These are phyloP conservation scores for Siniperca undulata DNA, from an alignment of 2,797 vertebrate genomes.

Conservation along the genomic window DNA sequence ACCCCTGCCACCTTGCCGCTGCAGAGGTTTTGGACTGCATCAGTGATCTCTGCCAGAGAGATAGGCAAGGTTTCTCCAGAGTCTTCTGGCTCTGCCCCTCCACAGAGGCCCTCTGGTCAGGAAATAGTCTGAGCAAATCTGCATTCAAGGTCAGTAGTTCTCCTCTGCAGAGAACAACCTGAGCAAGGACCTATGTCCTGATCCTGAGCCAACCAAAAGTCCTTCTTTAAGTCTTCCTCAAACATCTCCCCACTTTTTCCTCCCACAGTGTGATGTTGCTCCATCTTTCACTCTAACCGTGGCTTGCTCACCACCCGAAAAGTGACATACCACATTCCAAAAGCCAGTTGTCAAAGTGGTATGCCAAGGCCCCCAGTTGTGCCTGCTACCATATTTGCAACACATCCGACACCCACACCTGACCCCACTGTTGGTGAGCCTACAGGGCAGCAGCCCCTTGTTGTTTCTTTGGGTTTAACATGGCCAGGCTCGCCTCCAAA, in stretches of 20 bases:
- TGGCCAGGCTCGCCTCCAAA: background rate
- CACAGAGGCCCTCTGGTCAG: background rate
- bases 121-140: background rate
- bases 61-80: background rate
- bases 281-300: background rate
- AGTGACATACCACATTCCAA: background rate
- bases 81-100: background rate
- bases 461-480: background rate
- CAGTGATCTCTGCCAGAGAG: background rate
- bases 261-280: no score
- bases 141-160: background rate
- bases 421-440: background rate
- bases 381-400: background rate
- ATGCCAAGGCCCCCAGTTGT: background rate
- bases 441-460: background rate
- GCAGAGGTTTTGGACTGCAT: background rate
- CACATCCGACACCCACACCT: background rate
- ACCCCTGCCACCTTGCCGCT: background rate
- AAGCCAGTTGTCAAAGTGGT: background rate
- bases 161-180: background rate
- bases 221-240: background rate
- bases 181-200: background rate
- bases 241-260: background rate
- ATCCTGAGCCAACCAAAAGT: background rate
- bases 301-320: background rate